These are phyloP conservation scores for Caenorhabditis briggsae DNA, from an alignment of 1,140 invertebrate genomes.

Conservation along the genomic window DNA sequence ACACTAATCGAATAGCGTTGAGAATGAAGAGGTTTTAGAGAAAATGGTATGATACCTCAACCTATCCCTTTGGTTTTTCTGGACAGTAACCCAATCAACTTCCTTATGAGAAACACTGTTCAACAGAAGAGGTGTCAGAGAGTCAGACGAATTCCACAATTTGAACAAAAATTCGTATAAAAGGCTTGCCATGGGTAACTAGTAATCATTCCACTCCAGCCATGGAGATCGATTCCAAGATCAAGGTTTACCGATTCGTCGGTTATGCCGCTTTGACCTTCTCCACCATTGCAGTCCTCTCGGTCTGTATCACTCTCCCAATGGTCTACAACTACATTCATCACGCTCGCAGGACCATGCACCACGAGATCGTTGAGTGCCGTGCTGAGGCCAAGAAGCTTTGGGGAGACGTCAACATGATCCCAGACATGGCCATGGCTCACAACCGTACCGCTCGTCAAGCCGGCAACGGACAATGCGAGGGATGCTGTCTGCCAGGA, in stretches of 20 bases:
- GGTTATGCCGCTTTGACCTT: constrained; percentile 61
- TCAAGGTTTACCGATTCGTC: constrained; percentile 64
- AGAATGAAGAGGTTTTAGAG: not conserved
- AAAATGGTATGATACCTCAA: not conserved
- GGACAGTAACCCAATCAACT: constrained; percentile 3
- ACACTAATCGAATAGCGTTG: not conserved
- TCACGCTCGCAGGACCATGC: constrained; percentile 52
- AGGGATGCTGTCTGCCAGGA: constrained; percentile 62
- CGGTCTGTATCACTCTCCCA: constrained; percentile 55
- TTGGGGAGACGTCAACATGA: not conserved
- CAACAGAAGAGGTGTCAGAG: not conserved
- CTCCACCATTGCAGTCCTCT: constrained; percentile 55
- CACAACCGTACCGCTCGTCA: constrained; percentile 52
- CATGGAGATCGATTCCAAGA: constrained; percentile 59
- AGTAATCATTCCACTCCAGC: constrained; percentile 37
- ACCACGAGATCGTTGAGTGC: constrained; percentile 59
- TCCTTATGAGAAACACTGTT: not conserved
- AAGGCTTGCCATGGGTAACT: not conserved
- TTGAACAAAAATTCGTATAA: not conserved
- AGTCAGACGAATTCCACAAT: constrained; percentile 38
- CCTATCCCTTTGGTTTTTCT: constrained; percentile 40
- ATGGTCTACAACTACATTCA: constrained; percentile 62
- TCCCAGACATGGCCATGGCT: not conserved
- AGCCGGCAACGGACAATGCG: constrained; percentile 51
- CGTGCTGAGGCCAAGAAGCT: constrained; percentile 15